These are phyloP conservation scores for Saguinus midas DNA, from an alignment of 2,113 vertebrate genomes.

Conservation along the genomic window DNA sequence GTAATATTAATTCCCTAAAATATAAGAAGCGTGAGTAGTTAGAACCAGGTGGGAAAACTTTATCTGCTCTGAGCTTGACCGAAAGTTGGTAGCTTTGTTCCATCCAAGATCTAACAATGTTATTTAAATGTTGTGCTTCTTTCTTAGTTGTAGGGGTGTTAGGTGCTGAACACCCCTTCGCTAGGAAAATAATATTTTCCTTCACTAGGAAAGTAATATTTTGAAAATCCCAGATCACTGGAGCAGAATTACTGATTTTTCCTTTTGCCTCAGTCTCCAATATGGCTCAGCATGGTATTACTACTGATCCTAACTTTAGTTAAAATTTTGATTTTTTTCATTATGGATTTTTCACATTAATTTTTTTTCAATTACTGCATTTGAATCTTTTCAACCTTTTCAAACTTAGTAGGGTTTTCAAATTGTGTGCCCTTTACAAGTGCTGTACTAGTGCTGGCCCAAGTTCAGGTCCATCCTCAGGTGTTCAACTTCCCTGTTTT, in stretches of 20 bases:
- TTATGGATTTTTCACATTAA: background rate
- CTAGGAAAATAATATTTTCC: background rate
- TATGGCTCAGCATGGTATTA: background rate
- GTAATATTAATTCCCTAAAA: background rate
- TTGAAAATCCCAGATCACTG: background rate
- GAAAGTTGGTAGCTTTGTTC: background rate
- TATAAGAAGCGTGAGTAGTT: background rate
- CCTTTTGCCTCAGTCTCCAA: background rate
- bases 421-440: background rate
- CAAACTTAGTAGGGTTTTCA: background rate
- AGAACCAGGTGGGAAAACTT: background rate
- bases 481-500: background rate
- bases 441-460: too few species aligned
- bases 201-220: background rate
- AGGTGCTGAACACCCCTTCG: too few species aligned
- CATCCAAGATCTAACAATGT: background rate
- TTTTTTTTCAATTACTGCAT: background rate
- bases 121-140: background rate
- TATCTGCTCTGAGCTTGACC: background rate
- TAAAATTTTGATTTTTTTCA: background rate
- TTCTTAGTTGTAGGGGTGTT: background rate
- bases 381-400: background rate
- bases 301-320: background rate
- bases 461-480: background rate
- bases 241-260: background rate